Evolutionary conservation across 1,140 invertebrate species (phyloP), one percentile per base, ranked within the genome.

Genomic region (Panagrolaimus sp.): DNA sequence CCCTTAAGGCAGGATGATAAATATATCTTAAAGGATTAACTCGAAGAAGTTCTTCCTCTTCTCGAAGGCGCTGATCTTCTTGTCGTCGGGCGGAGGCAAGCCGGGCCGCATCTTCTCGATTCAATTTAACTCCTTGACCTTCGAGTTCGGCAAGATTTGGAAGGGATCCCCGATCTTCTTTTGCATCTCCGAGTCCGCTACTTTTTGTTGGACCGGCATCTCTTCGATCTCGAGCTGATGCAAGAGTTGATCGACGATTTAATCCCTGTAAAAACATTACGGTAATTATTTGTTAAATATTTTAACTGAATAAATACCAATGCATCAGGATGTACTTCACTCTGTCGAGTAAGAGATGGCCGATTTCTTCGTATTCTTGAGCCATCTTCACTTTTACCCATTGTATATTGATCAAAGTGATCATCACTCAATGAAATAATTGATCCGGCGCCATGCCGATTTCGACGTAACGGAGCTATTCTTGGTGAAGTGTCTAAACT

Each of bases 1-100:
- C 94, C 91, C 94, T 94, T 76, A 98, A 90, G 87, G 92, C 90
- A 78, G 93, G 93, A 90, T 92, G 94, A 89, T 92, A 89, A 84
- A 96, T 87, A 85, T 94, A 95, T 67, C 96, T 88, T 72, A 96
- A 87, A 77, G 94, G 94, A 87, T 96, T 96, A 76, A 91, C 91
- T 83, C 91, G 88, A 68, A 94, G 88, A 84, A 91, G 89, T 85
- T 96, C 94, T 67, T 90, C 89, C 84, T 95, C 90, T 84, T 97
- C 93, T 78, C 90, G 88, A 86, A 94, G 89, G 72, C 91, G 88
- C 76, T 94, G 89, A 63, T 96, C 87, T 84, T 96, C 93, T 84
- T 98, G 94, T 70, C 96, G 88, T 67, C 94, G 88, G 71, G 92
- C 90, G 67, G 91, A 93, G 75, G 93, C 93, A 75, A 98, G 87